These are phyloP conservation scores for Catostomus latipinnis DNA, from an alignment of 2,797 vertebrate species.

Conservation along the genomic window DNA sequence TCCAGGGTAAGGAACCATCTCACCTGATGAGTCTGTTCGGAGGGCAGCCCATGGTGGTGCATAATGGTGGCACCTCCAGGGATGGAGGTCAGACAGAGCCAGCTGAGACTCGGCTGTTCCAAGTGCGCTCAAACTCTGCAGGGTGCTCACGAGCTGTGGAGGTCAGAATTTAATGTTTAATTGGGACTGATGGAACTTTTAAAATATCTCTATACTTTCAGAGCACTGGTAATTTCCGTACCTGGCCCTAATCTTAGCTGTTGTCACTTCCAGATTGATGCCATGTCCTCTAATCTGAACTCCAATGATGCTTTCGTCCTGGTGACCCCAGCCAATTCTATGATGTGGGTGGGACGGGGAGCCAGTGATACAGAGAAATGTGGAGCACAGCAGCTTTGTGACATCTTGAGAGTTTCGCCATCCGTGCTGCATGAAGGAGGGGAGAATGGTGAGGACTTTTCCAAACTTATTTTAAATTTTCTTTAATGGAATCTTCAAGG, in stretches of 20 bases:
- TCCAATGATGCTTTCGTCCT: slow-evolving; percentile 94
- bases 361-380: slow-evolving; percentile 87
- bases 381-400: slow-evolving; percentile 86
- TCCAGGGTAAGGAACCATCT: slow-evolving; percentile 96
- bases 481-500: too few species aligned
- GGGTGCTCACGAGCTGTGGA: slow-evolving; percentile 92
- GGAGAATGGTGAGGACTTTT: slow-evolving; percentile 84
- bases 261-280: slow-evolving; percentile 75
- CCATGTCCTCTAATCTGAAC: slow-evolving; percentile 86
- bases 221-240: neutral
- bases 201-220: neutral
- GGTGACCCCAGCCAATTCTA: slow-evolving; percentile 84
- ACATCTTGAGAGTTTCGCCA: slow-evolving; percentile 79
- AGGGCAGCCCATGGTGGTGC: slow-evolving; percentile 91
- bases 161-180: slow-evolving; percentile 74
- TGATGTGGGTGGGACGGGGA: slow-evolving; percentile 89
- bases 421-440: slow-evolving; percentile 87
- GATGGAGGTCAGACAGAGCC: slow-evolving; percentile 88
- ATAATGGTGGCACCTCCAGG: slow-evolving; percentile 93
- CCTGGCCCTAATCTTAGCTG: neutral
- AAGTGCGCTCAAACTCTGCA: slow-evolving; percentile 91
- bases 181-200: too few species aligned
- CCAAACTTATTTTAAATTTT: neutral
- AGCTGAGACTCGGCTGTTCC: slow-evolving; percentile 88
- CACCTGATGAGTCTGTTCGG: slow-evolving; percentile 96